Conservation (phyloP, 2,888 invertebrate genomes). For the Lasioglossum leucozonium region DNA sequence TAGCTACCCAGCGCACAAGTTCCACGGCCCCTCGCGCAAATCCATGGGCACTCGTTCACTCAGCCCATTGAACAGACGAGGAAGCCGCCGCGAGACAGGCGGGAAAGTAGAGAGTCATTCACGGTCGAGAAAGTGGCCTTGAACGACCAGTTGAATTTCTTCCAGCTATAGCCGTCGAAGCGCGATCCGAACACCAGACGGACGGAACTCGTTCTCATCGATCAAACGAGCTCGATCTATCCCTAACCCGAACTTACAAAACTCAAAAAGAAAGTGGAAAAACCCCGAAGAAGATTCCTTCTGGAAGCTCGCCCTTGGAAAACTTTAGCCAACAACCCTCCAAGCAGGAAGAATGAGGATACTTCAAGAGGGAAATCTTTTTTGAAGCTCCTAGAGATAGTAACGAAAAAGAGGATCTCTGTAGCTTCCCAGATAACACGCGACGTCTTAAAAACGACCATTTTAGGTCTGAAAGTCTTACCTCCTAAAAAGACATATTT, state of each 20-base stretch:
- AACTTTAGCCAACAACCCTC: too few species aligned
- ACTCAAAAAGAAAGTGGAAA: background rate
- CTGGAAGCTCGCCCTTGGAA: background rate
- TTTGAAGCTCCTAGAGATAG: background rate
- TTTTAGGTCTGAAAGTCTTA: too few species aligned
- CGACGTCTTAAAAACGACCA: too few species aligned
- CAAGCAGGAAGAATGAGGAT: background rate
- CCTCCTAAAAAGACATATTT: too few species aligned
- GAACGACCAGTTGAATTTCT: conserved; percentile 19
- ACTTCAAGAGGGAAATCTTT: background rate
- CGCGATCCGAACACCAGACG: background rate
- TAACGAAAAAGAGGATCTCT: too few species aligned
- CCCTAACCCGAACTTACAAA: background rate
- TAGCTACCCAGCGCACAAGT: background rate
- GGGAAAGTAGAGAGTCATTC: conserved; percentile 19
- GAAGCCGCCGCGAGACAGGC: conserved; percentile 2
- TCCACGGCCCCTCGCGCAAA: background rate
- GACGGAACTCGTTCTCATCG: background rate
- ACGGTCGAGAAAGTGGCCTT: conserved; percentile 17
- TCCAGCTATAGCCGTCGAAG: background rate
- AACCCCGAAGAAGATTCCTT: background rate
- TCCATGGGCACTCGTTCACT: background rate
- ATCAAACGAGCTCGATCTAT: background rate
- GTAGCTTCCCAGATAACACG: too few species aligned
- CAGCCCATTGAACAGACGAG: conserved; percentile 9